Base-by-base conservation (phyloP, 2,113 vertebrate species). In the Neogobius melanostomus region DNA sequence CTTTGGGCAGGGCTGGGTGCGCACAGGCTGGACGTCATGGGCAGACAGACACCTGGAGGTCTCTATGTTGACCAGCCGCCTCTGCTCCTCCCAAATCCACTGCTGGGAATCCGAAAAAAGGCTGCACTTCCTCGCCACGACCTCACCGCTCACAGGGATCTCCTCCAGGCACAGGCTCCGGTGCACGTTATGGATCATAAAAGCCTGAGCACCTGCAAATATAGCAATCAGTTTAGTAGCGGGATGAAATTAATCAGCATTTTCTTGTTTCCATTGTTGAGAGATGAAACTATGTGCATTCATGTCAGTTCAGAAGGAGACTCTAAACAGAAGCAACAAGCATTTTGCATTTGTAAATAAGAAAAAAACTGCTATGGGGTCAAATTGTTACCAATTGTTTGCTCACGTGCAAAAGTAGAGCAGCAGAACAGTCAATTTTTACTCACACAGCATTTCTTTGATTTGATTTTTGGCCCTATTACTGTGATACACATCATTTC, bases 101-200 rank as follows among this genome's bases (percentile, higher is more conserved):
- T 91, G 89, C 72, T 93, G 93, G 15, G 72, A 68, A 7, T 72
- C 69, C 0, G 88, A 88, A 73, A 88, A 80, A 68, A 89, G 64
- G 72, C 72, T 72, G 57, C 93, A 93, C 44, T 11, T 64, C 36
- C 57, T 77, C 73, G 93, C 64, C 50, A 82, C 63, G 44, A 92
- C 82, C 17, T 74, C 60, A 14, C 66, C 56, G 36, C 77, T 61
- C 6, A 16, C 17, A 0, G 17, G 17, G 0, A 83, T 76, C 54
- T 90, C 89, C 70, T 93, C 83, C 53, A 93, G 68, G 75, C 93
- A 93, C 73, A 90, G 74, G 74, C 77, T 82, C 44, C 62, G 65
- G 1, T 82, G 50, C 2, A 51, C 76, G 84, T 87, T 89, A 79
- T 89, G 70, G 65, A 94, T 82, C 87, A 88, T 81, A 62, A 94